Evolutionary conservation across 2,888 invertebrate genomes (phyloP), one percentile per base, ranked within the genome.

Genomic region (Acheta domesticus): DNA sequence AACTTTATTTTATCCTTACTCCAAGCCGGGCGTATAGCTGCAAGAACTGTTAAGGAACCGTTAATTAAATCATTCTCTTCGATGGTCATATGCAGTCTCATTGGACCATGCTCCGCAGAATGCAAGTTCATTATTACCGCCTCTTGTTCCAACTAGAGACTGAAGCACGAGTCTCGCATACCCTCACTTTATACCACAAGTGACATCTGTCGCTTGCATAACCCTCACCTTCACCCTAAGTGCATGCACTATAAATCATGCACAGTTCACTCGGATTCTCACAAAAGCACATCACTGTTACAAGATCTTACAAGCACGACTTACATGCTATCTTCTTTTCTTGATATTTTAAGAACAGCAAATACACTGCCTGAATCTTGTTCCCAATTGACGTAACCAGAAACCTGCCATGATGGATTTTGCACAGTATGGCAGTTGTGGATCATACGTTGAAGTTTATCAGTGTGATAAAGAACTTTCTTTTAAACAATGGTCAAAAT

Each of bases 1-100:
- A 92, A 92, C 84, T 90, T 88, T 81, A 95, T 89, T 84, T 90
- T 87, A 82, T 90, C 88, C 81, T 88, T 84, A 79, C 89, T 86
- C 96, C 96, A 96, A 75, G 88, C 84, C 21, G 95, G 93, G 85
- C 94, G 90, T 83, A 96, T 90, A 77, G 87, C 87, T 86, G 90
- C 88, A 80, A 96, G 88, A 84, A 96, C 88, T 85, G 91, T 87
- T 83, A 89, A 87, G 79, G 94, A 93, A 83, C 93, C 95, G 75
- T 88, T 87, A 83, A 91, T 89, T 77, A 94, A 88, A 85, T 92
- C 88, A 85, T 91, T 88, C 86, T 94, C 93, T 83, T 92, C 89
- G 83, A 93, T 89, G 83, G 88, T 89, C 81, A 93, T 85, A 78
- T 62, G 62, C n/a, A 62, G n/a, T 62, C 62, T 62, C 14, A 62